Percentiles rank a stretch among this genome's conserved stretches.
Conservation (phyloP, 2,888 invertebrate species). For the Caprella mutica region DNA sequence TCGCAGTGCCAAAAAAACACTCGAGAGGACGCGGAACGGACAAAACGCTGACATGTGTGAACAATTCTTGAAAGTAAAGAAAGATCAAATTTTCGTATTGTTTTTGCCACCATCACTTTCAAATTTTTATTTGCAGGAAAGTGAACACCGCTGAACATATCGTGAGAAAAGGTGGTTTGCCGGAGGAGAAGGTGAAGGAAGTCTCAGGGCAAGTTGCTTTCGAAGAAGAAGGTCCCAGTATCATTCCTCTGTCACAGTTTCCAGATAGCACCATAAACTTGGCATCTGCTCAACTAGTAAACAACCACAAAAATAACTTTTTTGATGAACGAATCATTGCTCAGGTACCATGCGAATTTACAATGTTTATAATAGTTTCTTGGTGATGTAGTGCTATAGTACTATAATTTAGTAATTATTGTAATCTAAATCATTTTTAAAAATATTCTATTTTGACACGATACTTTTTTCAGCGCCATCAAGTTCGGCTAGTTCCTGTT, state of each 20-base stretch:
- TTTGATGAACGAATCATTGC: slow-evolving; percentile 42
- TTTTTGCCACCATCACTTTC: too few species aligned
- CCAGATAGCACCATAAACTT: slow-evolving; percentile 44
- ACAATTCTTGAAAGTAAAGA: too few species aligned
- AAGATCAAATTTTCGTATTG: too few species aligned
- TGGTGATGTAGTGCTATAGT: too few species aligned
- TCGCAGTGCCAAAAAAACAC: too few species aligned
- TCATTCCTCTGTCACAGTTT: slow-evolving; percentile 44
- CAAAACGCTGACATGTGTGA: too few species aligned
- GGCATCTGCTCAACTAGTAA: slow-evolving; percentile 44
- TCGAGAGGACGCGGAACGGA: too few species aligned
- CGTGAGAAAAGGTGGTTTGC: slow-evolving; percentile 41
- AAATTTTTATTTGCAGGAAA: slow-evolving; percentile 41
- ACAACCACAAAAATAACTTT: slow-evolving; percentile 41
- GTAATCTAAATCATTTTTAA: too few species aligned
- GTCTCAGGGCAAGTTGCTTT: slow-evolving; percentile 45
- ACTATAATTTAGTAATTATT: too few species aligned
- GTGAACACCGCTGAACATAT: slow-evolving; percentile 46
- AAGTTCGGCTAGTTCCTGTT: slow-evolving; percentile 42
- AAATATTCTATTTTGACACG: too few species aligned
- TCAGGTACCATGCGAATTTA: slow-evolving; percentile 44
- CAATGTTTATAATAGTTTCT: too few species aligned
- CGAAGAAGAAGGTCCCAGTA: slow-evolving; percentile 43
- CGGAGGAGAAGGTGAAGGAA: slow-evolving; percentile 42
- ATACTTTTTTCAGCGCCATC: slow-evolving; percentile 40